Conservation (phyloP, 2,113 vertebrate genomes). For the Serilophus lunatus region DNA sequence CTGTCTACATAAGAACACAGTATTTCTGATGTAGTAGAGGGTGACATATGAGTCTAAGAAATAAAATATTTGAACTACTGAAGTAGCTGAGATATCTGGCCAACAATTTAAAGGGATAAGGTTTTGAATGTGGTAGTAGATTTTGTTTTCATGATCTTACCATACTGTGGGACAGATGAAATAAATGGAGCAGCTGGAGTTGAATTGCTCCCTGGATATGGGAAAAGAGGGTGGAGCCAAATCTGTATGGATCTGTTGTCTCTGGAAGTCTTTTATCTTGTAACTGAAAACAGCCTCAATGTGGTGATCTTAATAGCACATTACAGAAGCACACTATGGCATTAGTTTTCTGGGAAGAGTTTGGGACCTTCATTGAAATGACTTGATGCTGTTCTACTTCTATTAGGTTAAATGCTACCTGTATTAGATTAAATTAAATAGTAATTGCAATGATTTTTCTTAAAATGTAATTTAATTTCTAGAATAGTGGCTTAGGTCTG, state of each 20-base stretch:
- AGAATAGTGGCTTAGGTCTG: background rate
- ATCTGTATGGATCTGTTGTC: background rate
- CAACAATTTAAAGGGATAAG: background rate
- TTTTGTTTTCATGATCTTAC: background rate
- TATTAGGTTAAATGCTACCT: background rate
- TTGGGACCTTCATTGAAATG: background rate
- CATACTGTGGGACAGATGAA: rapidly evolving
- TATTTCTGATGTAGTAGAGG: background rate
- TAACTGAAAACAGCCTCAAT: background rate
- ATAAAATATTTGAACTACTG: background rate
- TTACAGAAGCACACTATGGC: background rate
- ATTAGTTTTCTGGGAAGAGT: background rate
- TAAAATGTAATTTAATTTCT: background rate
- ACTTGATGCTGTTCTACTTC: background rate
- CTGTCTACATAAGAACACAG: background rate
- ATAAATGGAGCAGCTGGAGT: background rate
- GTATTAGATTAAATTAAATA: background rate
- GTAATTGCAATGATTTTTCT: background rate
- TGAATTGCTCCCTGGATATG: background rate
- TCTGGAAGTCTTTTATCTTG: background rate
- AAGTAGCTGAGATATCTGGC: background rate
- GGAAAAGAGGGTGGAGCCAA: background rate
- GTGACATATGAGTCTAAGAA: background rate
- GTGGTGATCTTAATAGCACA: background rate
- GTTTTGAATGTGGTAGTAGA: background rate